phyloP scores from a whole-genome alignment of 1,140 invertebrate genomes.

The Diabrotica undecimpunctata region DNA sequence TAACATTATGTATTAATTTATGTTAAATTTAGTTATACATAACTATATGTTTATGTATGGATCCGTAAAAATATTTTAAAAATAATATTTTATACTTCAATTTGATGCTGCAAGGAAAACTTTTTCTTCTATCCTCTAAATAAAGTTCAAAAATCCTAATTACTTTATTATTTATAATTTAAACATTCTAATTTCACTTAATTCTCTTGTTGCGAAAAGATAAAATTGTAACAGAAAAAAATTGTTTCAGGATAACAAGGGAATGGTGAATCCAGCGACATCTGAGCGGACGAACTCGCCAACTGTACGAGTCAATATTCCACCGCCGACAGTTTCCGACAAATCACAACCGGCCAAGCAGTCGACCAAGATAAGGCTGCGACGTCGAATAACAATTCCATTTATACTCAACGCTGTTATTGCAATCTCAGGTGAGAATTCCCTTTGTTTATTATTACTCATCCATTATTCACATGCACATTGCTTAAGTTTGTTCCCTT shows the following conservation, averaged over 20 bases:
- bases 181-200: too few species aligned
- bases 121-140: too few species aligned
- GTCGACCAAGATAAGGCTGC: conserved; percentile 18
- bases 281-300: conserved; percentile 22
- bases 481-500: neutral
- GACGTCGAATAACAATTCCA: conserved; percentile 19
- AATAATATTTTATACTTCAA: too few species aligned
- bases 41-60: too few species aligned
- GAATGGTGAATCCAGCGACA: conserved; percentile 35
- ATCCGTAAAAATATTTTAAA: too few species aligned
- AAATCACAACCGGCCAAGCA: conserved; percentile 22
- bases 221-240: neutral
- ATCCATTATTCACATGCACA: neutral
- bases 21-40: too few species aligned
- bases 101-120: too few species aligned
- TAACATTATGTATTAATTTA: too few species aligned
- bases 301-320: conserved; percentile 22
- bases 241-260: conserved; percentile 39
- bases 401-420: conserved; percentile 28
- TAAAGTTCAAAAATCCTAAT: too few species aligned
- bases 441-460: neutral
- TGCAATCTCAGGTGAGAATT: conserved; percentile 32
- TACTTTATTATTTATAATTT: too few species aligned
- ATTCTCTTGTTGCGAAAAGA: too few species aligned
- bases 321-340: conserved; percentile 17